A percentile compares a stretch with the other conserved stretches of the same genome.
These are phyloP conservation scores for Rhabdornis inornatus DNA, from an alignment of 2,113 vertebrate species.

Conservation along the genomic window DNA sequence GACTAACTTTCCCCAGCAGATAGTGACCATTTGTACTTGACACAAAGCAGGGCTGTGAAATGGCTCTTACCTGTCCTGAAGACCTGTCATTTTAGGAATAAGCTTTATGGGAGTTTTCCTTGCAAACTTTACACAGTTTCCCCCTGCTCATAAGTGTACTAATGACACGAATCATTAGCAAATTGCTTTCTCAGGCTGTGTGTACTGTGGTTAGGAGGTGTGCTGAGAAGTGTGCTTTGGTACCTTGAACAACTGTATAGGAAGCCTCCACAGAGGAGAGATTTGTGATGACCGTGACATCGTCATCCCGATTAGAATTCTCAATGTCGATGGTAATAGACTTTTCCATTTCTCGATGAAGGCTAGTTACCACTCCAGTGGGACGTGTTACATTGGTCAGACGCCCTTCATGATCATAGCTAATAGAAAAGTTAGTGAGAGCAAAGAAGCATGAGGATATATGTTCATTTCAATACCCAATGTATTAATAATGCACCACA, in stretches of 20 bases:
- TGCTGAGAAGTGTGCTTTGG: conserved; percentile 7
- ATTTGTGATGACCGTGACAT: conserved; percentile 97
- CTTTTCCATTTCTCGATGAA: conserved; percentile 97
- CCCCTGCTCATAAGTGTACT: neutral
- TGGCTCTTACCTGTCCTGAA: conserved; percentile 50
- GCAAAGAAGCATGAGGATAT: conserved; percentile 56
- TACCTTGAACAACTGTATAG: conserved; percentile 98
- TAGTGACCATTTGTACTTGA: neutral
- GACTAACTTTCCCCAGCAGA: neutral
- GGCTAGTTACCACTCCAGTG: conserved; percentile 95
- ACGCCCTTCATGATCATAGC: conserved; percentile 97
- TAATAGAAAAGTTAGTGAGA: conserved; percentile 71
- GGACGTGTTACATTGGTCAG: conserved; percentile 97
- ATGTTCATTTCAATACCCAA: conserved; percentile 50
- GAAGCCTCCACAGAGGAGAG: conserved; percentile 97
- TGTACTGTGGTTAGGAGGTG: conserved; percentile 2
- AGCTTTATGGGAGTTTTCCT: neutral
- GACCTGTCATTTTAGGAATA: conserved; percentile 28
- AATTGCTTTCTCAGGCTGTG: neutral
- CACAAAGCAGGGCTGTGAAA: neutral
- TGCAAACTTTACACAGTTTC: neutral
- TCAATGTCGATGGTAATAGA: conserved; percentile 99
- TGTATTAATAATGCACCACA: conserved; percentile 51
- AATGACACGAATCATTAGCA: neutral
- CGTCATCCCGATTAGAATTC: conserved; percentile 96